phyloP scores from a whole-genome alignment of 2,888 invertebrate species.

The Alitta virens region DNA sequence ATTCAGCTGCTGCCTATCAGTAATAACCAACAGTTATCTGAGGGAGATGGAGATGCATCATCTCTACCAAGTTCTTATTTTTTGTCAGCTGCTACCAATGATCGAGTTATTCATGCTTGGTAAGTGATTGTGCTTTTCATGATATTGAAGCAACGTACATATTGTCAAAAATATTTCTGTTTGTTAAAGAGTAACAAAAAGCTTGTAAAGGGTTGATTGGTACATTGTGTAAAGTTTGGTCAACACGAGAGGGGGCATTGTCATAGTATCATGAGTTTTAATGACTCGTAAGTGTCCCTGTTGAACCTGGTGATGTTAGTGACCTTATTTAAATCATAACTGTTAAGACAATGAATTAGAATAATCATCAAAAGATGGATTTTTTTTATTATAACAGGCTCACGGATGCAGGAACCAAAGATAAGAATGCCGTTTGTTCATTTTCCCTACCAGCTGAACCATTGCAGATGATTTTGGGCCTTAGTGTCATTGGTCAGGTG shows the following conservation, averaged over 20 bases:
- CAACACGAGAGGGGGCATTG: no score
- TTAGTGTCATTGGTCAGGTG: slow-evolving; percentile 18
- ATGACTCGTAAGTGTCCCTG: no score
- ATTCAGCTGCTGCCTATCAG: slow-evolving; percentile 40
- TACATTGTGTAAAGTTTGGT: no score
- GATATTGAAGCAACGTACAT: no score
- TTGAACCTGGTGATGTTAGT: no score
- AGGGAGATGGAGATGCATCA: not conserved
- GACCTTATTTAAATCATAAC: no score
- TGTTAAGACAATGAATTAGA: no score
- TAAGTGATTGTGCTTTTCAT: slow-evolving; percentile 12
- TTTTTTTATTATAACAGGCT: slow-evolving; percentile 14
- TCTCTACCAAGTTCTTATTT: slow-evolving; percentile 36
- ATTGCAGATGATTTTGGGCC: slow-evolving; percentile 33
- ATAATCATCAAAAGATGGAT: no score
- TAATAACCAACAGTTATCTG: not conserved
- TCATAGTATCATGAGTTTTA: no score
- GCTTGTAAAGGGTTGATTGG: no score
- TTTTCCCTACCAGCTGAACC: slow-evolving; percentile 51
- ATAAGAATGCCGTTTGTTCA: slow-evolving; percentile 44
- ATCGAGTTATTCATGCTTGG: slow-evolving; percentile 52
- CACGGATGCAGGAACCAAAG: slow-evolving; percentile 13
- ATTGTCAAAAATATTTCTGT: no score
- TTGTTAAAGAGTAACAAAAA: no score
- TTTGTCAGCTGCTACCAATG: slow-evolving; percentile 49